phyloP scores from a whole-genome alignment of 2,797 vertebrate species.

The Lagorchestes hirsutus region DNA sequence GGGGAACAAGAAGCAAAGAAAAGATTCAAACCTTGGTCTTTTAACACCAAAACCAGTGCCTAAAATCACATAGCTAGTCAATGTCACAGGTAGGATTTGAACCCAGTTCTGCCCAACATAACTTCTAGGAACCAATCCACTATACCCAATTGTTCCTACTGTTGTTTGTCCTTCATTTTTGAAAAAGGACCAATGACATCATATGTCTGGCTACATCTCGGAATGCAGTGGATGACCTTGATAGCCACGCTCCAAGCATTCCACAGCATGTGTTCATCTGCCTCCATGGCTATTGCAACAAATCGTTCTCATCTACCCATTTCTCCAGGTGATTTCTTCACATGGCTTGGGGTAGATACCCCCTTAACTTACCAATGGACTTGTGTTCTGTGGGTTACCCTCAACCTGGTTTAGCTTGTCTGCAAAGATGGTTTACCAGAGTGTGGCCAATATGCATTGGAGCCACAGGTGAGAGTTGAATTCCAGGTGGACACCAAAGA shows the following conservation, averaged over 20 bases:
- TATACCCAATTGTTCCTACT: background rate
- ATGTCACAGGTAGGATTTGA: background rate
- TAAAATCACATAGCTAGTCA: background rate
- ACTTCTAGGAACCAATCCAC: background rate
- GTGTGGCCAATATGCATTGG: background rate
- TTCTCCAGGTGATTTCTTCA: background rate
- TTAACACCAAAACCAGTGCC: background rate
- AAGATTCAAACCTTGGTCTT: background rate
- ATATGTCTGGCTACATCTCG: background rate
- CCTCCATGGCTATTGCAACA: background rate
- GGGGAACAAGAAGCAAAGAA: background rate
- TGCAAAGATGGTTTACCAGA: background rate
- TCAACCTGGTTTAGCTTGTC: background rate
- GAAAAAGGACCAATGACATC: background rate
- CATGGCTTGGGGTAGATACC: background rate
- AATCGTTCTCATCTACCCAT: background rate
- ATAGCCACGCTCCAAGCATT: background rate
- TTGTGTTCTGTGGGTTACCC: background rate
- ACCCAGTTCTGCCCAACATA: background rate
- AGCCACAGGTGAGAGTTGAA: background rate
- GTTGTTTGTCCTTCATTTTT: background rate
- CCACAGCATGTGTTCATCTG: background rate
- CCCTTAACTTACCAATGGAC: background rate
- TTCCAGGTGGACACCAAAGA: background rate
- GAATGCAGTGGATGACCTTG: background rate